Evolutionary conservation across 2,113 vertebrate species (phyloP).

Genomic region (Phylloscopus trochilus): DNA sequence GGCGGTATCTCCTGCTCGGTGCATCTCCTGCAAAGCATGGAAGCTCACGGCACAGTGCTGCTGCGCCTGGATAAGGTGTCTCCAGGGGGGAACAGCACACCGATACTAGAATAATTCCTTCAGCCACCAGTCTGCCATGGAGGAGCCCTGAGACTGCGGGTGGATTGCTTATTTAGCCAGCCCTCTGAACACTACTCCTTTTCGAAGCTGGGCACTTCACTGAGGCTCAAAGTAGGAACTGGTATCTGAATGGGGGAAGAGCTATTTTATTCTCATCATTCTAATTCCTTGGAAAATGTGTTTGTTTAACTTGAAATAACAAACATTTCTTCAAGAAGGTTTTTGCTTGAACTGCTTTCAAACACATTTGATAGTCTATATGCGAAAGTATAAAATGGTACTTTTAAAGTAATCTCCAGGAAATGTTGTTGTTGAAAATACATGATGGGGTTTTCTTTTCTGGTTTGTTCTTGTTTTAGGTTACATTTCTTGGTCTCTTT

Average conservation of each 20-base stretch:
- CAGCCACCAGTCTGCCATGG: background rate
- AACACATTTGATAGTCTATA: background rate
- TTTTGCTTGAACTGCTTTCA: background rate
- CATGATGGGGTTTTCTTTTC: fast-evolving
- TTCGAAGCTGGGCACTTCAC: fast-evolving
- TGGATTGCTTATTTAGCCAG: background rate
- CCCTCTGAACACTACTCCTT: background rate
- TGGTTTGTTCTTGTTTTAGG: constrained; percentile 13
- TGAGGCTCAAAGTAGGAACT: background rate
- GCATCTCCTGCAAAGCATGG: fast-evolving
- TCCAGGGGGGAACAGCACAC: background rate
- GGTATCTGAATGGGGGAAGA: background rate
- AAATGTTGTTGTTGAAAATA: background rate
- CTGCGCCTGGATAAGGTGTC: fast-evolving
- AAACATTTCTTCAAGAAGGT: background rate
- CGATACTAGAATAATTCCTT: fast-evolving
- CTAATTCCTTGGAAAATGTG: background rate
- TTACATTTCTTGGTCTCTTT: constrained; percentile 75
- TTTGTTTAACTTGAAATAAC: background rate
- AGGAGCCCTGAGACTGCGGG: background rate
- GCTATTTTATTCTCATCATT: background rate
- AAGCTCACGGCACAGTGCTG: fast-evolving
- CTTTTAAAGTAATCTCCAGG: background rate
- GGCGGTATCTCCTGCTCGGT: fast-evolving
- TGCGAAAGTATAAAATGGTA: background rate